Percentiles rank a stretch among this genome's conserved stretches.
Conservation (phyloP, 2,797 vertebrate genomes). For the Bovichtus variegatus region DNA sequence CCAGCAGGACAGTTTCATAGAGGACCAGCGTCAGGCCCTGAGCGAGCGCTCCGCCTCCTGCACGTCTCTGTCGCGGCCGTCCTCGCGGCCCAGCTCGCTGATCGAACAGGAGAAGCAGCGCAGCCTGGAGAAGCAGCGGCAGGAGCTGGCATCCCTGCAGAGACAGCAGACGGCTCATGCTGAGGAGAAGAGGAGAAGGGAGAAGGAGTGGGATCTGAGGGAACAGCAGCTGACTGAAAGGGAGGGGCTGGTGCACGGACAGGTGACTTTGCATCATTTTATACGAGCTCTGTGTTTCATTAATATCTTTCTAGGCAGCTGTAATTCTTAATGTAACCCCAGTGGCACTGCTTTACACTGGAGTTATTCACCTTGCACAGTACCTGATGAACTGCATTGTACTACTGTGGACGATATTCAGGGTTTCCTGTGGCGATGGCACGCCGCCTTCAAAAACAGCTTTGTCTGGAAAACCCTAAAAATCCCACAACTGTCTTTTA, state of each 20-base stretch:
- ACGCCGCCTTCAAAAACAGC: not conserved
- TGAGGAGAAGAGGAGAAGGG: slow-evolving; percentile 88
- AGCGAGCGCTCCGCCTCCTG: slow-evolving; percentile 83
- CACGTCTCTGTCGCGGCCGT: slow-evolving; percentile 73
- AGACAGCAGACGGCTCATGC: slow-evolving; percentile 91
- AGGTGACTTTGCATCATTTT: slow-evolving; percentile 62
- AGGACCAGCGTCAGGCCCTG: slow-evolving; percentile 94
- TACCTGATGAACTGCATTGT: not conserved
- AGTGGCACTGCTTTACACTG: not conserved
- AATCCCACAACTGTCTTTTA: not conserved
- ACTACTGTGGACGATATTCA: not conserved
- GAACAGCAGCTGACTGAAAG: slow-evolving; percentile 87
- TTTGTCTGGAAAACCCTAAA: not conserved
- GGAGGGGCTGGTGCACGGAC: slow-evolving; percentile 81
- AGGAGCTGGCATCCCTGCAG: slow-evolving; percentile 93
- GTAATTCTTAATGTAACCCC: not conserved
- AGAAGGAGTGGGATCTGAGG: slow-evolving; percentile 90
- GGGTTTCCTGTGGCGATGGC: not conserved
- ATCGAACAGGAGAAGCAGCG: slow-evolving; percentile 98
- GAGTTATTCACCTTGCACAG: not conserved
- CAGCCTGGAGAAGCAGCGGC: slow-evolving; percentile 95
- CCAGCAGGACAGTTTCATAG: slow-evolving; percentile 96
- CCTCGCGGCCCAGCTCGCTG: slow-evolving; percentile 89
- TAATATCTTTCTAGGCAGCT: not conserved
- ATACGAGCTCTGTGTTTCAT: not conserved